A percentile compares a stretch with the other conserved stretches of the same genome.
phyloP scores from a whole-genome alignment of 1,140 invertebrate species.

The Melitaea cinxia region DNA sequence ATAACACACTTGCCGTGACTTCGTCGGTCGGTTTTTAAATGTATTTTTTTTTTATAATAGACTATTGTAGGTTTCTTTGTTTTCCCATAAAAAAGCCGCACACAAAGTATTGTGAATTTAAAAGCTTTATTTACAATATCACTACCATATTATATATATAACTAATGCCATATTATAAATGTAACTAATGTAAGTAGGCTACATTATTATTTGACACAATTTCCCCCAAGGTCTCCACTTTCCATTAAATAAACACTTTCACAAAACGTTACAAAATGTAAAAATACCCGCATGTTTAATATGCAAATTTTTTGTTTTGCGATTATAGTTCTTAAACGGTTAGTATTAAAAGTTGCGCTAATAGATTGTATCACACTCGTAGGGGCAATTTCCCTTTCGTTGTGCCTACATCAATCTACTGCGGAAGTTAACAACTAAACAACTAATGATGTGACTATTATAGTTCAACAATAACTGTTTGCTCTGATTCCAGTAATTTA shows the following conservation, averaged over 20 bases:
- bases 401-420: slow-evolving; percentile 46
- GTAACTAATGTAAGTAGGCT: too few relatives aligned
- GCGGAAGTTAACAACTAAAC: slow-evolving; percentile 39
- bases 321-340: slow-evolving; percentile 22
- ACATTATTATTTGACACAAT: background rate
- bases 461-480: slow-evolving; percentile 31
- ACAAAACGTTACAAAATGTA: slow-evolving; percentile 16
- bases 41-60: too few relatives aligned
- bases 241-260: slow-evolving; percentile 13
- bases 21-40: too few relatives aligned
- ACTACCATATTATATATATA: too few relatives aligned
- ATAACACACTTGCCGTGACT: too few relatives aligned
- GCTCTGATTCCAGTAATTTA: slow-evolving; percentile 17
- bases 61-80: too few relatives aligned
- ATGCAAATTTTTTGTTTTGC: slow-evolving; percentile 14
- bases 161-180: too few relatives aligned
- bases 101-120: too few relatives aligned
- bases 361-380: slow-evolving; percentile 30
- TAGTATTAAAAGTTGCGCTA: slow-evolving; percentile 14
- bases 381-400: slow-evolving; percentile 51
- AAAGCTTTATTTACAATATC: too few relatives aligned
- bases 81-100: too few relatives aligned
- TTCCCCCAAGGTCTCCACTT: background rate
- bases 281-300: slow-evolving; percentile 26
- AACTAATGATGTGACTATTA: slow-evolving; percentile 41